Evolutionary conservation across 1,140 invertebrate genomes (phyloP).

Genomic region (Danaus melanippus): DNA sequence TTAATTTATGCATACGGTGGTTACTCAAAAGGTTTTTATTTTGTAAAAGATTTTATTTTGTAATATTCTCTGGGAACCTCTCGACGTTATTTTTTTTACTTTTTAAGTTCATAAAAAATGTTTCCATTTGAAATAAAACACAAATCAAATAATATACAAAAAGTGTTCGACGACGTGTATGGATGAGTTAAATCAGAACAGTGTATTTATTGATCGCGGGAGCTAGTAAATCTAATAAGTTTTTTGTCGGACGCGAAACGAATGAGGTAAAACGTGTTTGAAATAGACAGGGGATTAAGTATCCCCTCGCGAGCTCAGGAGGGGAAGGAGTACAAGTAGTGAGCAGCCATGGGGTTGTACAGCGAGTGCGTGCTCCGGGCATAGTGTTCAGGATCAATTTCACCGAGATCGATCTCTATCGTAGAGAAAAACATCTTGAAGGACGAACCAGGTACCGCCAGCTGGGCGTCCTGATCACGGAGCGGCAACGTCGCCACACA

Average conservation of each 20-base stretch:
- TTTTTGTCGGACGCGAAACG: conserved; percentile 65
- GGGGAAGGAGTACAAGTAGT: conserved; percentile 27
- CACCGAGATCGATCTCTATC: conserved; percentile 50
- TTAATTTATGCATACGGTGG: too few relatives aligned
- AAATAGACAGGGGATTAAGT: conserved; percentile 70
- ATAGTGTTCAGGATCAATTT: conserved; percentile 48
- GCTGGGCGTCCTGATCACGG: conserved; percentile 11
- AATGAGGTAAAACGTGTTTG: conserved; percentile 70
- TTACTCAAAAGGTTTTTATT: too few relatives aligned
- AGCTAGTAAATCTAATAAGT: conserved; percentile 64
- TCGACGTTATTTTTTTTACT: too few relatives aligned
- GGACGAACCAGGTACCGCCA: conserved; percentile 23
- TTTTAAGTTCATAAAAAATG: too few relatives aligned
- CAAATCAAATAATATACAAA: too few relatives aligned
- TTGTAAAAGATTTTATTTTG: too few relatives aligned
- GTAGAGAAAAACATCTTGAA: conserved; percentile 22
- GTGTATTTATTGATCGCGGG: conserved; percentile 47
- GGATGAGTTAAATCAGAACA: conserved; percentile 35
- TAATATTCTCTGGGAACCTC: too few relatives aligned
- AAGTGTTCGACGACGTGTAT: conserved; percentile 12
- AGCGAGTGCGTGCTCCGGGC: conserved; percentile 36
- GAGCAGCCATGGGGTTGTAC: conserved; percentile 25
- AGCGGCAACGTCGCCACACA: conserved; percentile 22
- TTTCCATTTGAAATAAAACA: too few relatives aligned
- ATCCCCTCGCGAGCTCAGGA: conserved; percentile 47